These are phyloP conservation scores for Apodemia hepburni DNA, from an alignment of 2,888 invertebrate species.

Conservation along the genomic window DNA sequence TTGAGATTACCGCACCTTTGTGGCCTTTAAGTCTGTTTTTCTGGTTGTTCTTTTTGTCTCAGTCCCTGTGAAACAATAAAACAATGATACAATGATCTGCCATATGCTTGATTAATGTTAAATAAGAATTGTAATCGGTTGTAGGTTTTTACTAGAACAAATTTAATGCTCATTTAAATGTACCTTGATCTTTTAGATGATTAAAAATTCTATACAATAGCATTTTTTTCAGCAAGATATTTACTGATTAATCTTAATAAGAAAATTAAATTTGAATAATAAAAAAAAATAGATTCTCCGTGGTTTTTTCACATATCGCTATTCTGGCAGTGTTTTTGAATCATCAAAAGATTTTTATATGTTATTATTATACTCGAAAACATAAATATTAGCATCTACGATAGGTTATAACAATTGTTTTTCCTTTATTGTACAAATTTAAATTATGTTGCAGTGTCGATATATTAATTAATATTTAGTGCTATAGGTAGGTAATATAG, in stretches of 20 bases:
- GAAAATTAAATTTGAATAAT: background rate
- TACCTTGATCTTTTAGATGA: background rate
- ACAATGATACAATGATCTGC: background rate
- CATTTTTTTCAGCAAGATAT: background rate
- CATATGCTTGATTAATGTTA: background rate
- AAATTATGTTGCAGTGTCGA: slow-evolving; percentile 9
- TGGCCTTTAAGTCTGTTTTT: too few species aligned
- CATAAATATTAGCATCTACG: background rate
- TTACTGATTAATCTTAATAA: background rate
- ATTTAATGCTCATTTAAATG: slow-evolving; percentile 6
- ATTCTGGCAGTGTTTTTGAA: background rate
- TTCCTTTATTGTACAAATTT: slow-evolving; percentile 11
- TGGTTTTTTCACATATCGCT: background rate
- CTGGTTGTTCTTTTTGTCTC: too few species aligned
- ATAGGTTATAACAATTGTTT: slow-evolving; percentile 13
- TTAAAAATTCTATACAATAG: background rate
- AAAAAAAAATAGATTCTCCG: background rate
- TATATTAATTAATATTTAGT: background rate
- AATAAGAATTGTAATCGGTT: background rate
- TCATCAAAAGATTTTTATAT: slow-evolving; percentile 3
- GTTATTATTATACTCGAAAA: slow-evolving; percentile 4
- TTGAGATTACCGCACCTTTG: too few species aligned
- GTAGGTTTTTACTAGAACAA: background rate
- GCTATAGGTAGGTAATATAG: slow-evolving; percentile 13
- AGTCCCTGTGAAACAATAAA: background rate